A percentile compares a stretch with the other conserved stretches of the same genome.
These are phyloP conservation scores for Thalassarche chlororhynchos DNA, from an alignment of 2,113 vertebrate genomes.

Conservation along the genomic window DNA sequence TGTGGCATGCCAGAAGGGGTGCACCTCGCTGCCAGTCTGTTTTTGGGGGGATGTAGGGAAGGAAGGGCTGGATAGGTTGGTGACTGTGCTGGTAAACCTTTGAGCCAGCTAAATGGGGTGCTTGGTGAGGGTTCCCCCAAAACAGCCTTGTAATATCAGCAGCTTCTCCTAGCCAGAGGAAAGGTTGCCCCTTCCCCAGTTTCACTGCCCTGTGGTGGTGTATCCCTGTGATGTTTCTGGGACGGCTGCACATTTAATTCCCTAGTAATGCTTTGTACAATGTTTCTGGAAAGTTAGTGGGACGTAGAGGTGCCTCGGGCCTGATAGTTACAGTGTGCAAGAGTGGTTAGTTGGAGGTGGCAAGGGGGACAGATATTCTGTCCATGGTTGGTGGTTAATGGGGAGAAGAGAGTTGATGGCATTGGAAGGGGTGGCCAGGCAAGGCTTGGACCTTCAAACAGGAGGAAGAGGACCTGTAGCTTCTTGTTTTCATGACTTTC, in stretches of 20 bases:
- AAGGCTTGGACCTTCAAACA: neutral
- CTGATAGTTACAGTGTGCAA: neutral
- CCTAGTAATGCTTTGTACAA: neutral
- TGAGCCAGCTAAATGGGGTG: neutral
- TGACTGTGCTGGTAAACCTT: neutral
- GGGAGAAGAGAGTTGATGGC: neutral
- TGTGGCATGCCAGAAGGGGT: neutral
- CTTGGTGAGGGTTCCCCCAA: neutral
- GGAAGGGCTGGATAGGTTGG: neutral
- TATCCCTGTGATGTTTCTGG: neutral
- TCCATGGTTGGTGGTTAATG: fast-evolving
- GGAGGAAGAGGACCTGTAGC: neutral
- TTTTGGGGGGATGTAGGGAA: neutral
- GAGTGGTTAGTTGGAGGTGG: neutral
- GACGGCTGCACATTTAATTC: neutral
- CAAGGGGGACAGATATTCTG: neutral
- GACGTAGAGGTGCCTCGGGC: neutral
- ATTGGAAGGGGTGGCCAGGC: neutral
- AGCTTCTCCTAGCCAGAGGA: neutral
- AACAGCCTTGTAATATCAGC: neutral
- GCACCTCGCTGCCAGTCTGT: neutral
- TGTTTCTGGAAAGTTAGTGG: neutral
- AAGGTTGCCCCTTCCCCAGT: neutral
- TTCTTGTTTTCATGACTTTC: neutral
- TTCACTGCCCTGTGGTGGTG: neutral